Base-by-base conservation (phyloP, 37 sponge, comb jelly and placozoan species). In the Lycopodina hypogea region DNA sequence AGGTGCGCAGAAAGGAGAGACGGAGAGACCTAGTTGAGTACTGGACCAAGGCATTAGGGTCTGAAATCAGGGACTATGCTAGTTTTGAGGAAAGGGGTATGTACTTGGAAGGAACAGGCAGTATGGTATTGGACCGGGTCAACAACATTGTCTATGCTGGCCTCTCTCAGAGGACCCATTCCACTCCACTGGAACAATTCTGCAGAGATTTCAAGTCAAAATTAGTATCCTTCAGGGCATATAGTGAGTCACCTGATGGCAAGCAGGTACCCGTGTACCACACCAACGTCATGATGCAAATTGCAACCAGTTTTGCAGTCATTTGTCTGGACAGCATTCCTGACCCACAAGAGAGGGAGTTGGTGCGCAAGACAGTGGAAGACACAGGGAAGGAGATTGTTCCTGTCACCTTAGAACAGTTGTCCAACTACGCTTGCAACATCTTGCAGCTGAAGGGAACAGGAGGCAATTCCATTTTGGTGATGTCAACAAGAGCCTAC, bases 51-150 rank as follows among this genome's bases (percentile, higher is more conserved):
- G 35, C 52, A 0, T 57, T 73, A 3, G 53, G 56, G 0, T 61
- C 77, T 35, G 63, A 68, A n/a, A 60, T 86, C 23, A 45, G 83
- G 0, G 93, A 93, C 56, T 78, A 84, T 33, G 77, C 68, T 55
- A 56, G 55, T 15, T 88, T 72, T 41, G 93, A 88, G 58, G 42
- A 58, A 1, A 69, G 83, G 21, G 83, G 63, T 6, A 68, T 79
- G 72, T 93, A 45, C 65, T 61, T 93, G 0, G 93, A 93, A 36
- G 93, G 93, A 15, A 93, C 93, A 33, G 93, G 93, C 41, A 93
- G 93, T 74, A 69, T 93, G 87, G 87, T 93, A 29, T 52, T 93
- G 52, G 93, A 93, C 69, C 61, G 93, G 57, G 78, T 76, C 17
- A 82, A 89, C 81, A 58, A 56, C 30, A 61, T 85, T 4, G 87